Percentiles rank a stretch among this genome's conserved stretches.
phyloP scores from a whole-genome alignment of 2,888 invertebrate species.

The Pyrrhia umbra region DNA sequence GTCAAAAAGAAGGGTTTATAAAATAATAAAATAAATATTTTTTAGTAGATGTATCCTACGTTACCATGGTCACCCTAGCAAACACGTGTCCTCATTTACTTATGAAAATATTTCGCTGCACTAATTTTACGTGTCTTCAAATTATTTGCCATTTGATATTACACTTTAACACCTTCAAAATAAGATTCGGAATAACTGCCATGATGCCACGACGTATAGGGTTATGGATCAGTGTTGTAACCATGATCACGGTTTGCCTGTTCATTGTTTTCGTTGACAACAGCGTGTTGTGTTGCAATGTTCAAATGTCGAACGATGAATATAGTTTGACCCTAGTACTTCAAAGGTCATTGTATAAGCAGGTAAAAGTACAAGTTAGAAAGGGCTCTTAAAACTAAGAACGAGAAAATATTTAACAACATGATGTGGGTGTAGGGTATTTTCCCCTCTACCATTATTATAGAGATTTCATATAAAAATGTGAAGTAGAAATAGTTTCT shows the following conservation, averaged over 20 bases:
- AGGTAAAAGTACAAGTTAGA: conserved; percentile 39
- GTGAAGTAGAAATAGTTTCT: too few relatives aligned
- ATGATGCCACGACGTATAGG: conserved; percentile 8
- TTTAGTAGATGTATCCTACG: background rate
- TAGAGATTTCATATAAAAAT: too few relatives aligned
- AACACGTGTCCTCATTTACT: conserved; percentile 54
- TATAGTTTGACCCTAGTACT: conserved; percentile 52
- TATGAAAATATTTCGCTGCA: conserved; percentile 55
- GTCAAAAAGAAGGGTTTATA: background rate
- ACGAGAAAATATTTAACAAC: conserved; percentile 13
- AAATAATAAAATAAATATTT: background rate
- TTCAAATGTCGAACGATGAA: conserved; percentile 59
- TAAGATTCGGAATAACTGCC: background rate
- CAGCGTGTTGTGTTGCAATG: conserved; percentile 51
- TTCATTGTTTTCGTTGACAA: conserved; percentile 66
- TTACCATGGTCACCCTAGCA: conserved; percentile 23
- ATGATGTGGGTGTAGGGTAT: background rate
- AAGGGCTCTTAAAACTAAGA: conserved; percentile 17
- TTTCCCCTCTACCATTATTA: too few relatives aligned
- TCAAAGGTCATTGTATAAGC: conserved; percentile 56
- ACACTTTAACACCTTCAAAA: conserved; percentile 2
- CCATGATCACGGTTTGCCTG: conserved; percentile 52
- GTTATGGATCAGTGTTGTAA: conserved; percentile 48
- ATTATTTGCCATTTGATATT: background rate
- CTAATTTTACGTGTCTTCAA: conserved; percentile 50